Conservation (phyloP, 2,113 vertebrate genomes). For the Clarias batrachus region DNA sequence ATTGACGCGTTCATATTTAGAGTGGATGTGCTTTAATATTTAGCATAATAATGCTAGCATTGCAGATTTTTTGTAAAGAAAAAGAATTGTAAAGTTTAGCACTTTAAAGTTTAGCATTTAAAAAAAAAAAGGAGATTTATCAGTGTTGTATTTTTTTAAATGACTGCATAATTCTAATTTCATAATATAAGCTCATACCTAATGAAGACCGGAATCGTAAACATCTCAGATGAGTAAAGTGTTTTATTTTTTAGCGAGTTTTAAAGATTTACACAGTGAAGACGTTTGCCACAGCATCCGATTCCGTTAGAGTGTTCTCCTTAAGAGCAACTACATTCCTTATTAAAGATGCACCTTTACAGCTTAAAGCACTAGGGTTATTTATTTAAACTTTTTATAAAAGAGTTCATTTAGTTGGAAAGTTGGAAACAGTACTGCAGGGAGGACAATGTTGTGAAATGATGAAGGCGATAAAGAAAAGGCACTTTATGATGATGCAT, state of each 20-base stretch:
- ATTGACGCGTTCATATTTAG: not conserved
- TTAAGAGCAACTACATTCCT: slow-evolving; percentile 46
- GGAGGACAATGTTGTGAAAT: not conserved
- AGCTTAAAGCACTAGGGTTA: slow-evolving; percentile 22
- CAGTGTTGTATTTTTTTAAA: not conserved
- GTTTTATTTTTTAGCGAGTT: not conserved
- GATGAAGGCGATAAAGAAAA: slow-evolving; percentile 1
- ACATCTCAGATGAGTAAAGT: not conserved
- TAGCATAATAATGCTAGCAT: not conserved
- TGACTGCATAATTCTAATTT: not conserved
- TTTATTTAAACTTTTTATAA: slow-evolving; percentile 55
- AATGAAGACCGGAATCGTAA: slow-evolving; percentile 1
- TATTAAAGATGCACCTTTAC: slow-evolving; percentile 34
- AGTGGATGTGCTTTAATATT: not conserved
- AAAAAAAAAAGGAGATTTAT: not conserved
- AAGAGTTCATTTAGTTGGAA: slow-evolving; percentile 50
- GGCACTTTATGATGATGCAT: slow-evolving; percentile 31
- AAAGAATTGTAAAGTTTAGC: not conserved
- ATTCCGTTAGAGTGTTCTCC: not conserved
- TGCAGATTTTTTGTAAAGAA: not conserved
- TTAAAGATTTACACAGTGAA: not conserved
- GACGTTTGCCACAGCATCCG: not conserved
- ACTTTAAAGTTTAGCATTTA: not conserved
- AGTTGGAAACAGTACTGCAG: slow-evolving; percentile 39
- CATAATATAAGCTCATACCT: not conserved